Evolutionary conservation across 2,113 vertebrate genomes (phyloP).

Genomic region (Corynorhinus townsendii): DNA sequence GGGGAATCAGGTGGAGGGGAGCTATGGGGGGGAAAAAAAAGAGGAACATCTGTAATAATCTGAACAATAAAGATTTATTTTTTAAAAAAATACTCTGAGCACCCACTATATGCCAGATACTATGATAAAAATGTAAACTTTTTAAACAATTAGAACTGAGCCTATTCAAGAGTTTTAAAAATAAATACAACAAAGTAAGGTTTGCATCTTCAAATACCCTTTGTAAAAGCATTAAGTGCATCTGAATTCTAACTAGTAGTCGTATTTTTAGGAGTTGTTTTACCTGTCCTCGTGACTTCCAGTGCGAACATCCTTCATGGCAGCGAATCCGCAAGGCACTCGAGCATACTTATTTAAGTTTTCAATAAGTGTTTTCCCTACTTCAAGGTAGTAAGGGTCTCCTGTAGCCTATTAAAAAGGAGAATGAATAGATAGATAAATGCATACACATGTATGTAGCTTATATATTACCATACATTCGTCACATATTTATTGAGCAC

Average conservation of each 20-base stretch:
- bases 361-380: constrained; percentile 95
- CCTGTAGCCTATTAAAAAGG: constrained; percentile 89
- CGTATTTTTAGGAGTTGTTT: not conserved
- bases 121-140: not conserved
- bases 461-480: not conserved
- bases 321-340: constrained; percentile 97
- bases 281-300: constrained; percentile 99
- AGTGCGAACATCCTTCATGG: constrained; percentile 98
- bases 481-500: constrained; percentile 27
- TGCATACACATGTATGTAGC: not conserved
- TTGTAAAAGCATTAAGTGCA: not conserved
- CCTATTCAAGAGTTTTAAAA: constrained; percentile 1
- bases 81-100: constrained; percentile 16
- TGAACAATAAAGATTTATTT: too few relatives aligned
- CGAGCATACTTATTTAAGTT: constrained; percentile 98
- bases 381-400: constrained; percentile 98
- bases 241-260: not conserved
- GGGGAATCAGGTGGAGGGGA: too few relatives aligned
- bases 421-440: not conserved
- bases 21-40: too few relatives aligned
- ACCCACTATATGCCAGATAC: not conserved
- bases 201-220: not conserved
- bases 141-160: constrained; percentile 10
- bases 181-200: not conserved
- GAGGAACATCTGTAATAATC: too few relatives aligned